Evolutionary conservation across 2,888 invertebrate species (phyloP).

Genomic region (Pecten maximus): DNA sequence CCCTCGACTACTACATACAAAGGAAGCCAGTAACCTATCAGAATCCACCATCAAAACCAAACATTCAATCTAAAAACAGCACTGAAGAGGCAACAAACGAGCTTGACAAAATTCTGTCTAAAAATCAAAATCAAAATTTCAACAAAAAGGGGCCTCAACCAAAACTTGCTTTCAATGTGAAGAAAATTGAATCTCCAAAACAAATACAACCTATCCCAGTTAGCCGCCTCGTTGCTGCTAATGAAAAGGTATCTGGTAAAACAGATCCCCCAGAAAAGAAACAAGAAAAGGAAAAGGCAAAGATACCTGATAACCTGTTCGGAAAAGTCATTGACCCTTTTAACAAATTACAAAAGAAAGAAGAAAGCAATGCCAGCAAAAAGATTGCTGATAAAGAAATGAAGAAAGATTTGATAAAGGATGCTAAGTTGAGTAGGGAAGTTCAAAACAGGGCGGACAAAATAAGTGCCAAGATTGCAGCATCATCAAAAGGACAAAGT

Average conservation of each 20-base stretch:
- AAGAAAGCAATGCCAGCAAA: background rate
- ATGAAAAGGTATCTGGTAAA: background rate
- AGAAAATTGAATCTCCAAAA: slow-evolving; percentile 7
- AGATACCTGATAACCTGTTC: background rate
- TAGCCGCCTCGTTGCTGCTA: background rate
- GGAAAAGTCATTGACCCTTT: background rate
- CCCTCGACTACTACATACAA: background rate
- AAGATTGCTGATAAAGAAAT: background rate
- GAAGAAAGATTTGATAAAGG: background rate
- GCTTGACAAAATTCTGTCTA: background rate
- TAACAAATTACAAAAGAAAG: background rate
- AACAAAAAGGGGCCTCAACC: background rate
- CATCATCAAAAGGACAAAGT: too few relatives aligned
- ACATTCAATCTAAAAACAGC: background rate
- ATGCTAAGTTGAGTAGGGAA: background rate
- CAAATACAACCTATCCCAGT: slow-evolving; percentile 8
- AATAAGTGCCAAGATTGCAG: background rate
- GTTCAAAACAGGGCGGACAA: background rate
- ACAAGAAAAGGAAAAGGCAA: background rate
- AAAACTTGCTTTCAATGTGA: background rate
- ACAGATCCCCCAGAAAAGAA: background rate
- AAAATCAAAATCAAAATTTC: background rate
- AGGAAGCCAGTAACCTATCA: background rate
- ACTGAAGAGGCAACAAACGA: background rate
- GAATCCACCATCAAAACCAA: background rate